These are phyloP conservation scores for Lymantria dispar DNA, from an alignment of 2,888 invertebrate genomes.

Conservation along the genomic window DNA sequence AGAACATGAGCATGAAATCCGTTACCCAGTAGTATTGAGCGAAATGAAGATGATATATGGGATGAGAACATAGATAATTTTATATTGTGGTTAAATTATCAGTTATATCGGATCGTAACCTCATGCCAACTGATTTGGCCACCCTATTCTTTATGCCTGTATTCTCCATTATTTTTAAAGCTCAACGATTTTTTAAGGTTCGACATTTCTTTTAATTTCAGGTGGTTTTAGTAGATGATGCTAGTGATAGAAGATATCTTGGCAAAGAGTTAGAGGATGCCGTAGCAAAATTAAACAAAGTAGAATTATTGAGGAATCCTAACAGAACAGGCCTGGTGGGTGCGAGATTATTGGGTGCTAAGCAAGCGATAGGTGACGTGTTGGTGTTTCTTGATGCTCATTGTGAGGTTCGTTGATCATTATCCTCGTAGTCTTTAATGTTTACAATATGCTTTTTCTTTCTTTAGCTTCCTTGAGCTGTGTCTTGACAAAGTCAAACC, in stretches of 20 bases:
- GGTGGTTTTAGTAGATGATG: constrained; percentile 75
- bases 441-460: neutral
- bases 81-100: no score
- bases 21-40: no score
- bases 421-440: neutral
- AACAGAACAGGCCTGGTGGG: constrained; percentile 94
- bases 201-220: constrained; percentile 38
- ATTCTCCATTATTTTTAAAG: no score
- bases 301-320: constrained; percentile 87
- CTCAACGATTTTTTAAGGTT: no score
- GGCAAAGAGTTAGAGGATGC: constrained; percentile 66
- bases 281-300: constrained; percentile 51
- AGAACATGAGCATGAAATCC: no score
- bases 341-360: constrained; percentile 94
- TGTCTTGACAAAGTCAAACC: no score
- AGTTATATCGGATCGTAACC: no score
- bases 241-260: constrained; percentile 67
- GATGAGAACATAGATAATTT: no score
- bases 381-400: constrained; percentile 96
- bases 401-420: constrained; percentile 89
- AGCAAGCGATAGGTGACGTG: constrained; percentile 90
- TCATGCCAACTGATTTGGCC: no score
- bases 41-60: no score
- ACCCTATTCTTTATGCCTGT: no score
- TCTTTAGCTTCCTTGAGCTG: no score